Evolutionary conservation across 2,888 invertebrate species (phyloP).

Genomic region (Stomorhina lunata): DNA sequence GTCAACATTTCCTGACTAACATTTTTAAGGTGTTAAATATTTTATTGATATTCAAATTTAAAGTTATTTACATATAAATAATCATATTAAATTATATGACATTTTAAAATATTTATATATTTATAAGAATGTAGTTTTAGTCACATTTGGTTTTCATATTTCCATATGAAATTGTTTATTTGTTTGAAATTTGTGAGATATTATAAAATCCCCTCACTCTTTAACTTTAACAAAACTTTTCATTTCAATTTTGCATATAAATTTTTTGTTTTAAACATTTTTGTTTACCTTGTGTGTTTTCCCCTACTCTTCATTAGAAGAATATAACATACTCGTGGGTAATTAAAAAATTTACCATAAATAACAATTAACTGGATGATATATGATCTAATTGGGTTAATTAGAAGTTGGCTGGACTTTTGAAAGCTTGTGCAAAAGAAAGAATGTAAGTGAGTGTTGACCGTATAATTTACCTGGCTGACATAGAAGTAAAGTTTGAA

Average conservation of each 20-base stretch:
- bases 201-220: neutral
- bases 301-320: neutral
- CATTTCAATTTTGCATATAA: neutral
- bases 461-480: constrained; percentile 17
- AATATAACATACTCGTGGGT: constrained; percentile 23
- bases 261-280: neutral
- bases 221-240: neutral
- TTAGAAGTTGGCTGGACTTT: constrained; percentile 59
- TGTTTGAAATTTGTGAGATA: neutral
- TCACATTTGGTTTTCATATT: neutral
- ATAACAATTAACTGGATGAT: constrained; percentile 62
- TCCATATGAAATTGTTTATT: constrained; percentile 17
- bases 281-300: neutral
- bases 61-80: neutral
- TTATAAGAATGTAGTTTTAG: neutral
- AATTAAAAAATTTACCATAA: constrained; percentile 52
- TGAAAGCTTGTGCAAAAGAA: constrained; percentile 10
- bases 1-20: constrained; percentile 24
- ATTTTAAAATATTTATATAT: constrained; percentile 1
- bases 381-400: constrained; percentile 59
- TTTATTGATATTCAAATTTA: constrained; percentile 56
- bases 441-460: neutral
- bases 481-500: neutral
- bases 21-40: constrained; percentile 48
- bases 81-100: neutral